These are phyloP conservation scores for Alectoris magna DNA, from an alignment of 2,797 vertebrate genomes.

Conservation along the genomic window DNA sequence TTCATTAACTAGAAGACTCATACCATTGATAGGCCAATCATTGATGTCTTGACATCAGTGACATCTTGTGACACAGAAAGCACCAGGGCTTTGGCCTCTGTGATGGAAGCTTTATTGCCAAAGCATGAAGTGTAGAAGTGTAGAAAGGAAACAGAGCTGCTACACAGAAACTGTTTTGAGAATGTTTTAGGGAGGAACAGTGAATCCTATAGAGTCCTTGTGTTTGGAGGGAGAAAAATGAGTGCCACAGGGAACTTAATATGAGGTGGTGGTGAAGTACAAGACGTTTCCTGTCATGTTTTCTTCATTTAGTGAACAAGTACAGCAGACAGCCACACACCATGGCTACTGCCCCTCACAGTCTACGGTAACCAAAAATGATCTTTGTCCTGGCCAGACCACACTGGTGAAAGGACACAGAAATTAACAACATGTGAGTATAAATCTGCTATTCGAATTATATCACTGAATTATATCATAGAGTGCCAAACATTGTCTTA, in stretches of 20 bases:
- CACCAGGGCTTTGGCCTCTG: fast-evolving
- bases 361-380: background rate
- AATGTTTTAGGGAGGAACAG: background rate
- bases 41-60: background rate
- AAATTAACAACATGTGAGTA: background rate
- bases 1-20: background rate
- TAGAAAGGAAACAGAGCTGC: background rate
- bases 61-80: background rate
- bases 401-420: background rate
- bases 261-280: background rate
- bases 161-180: background rate
- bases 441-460: background rate
- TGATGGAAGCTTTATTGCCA: background rate
- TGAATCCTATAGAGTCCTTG: background rate
- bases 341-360: background rate
- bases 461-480: background rate
- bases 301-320: background rate
- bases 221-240: background rate
- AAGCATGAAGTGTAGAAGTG: background rate
- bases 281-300: background rate
- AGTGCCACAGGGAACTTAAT: background rate
- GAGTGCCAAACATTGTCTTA: background rate
- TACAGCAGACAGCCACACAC: background rate
- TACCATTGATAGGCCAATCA: background rate
- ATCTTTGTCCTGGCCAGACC: background rate